Conservation (phyloP, 2,113 vertebrate species). For the Ramphastos sulfuratus region DNA sequence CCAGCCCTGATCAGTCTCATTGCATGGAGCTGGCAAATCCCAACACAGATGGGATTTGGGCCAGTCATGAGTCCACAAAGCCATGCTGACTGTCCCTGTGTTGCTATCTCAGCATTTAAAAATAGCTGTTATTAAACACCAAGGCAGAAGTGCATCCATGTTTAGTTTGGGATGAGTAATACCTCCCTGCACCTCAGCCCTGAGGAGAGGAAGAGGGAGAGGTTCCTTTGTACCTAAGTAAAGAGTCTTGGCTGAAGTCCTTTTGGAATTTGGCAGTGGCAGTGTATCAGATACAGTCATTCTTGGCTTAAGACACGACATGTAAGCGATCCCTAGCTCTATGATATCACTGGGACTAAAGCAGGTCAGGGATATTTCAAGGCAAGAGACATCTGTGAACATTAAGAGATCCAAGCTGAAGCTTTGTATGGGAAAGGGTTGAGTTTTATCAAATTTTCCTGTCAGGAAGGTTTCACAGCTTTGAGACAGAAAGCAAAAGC, state of each 20-base stretch:
- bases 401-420: background rate
- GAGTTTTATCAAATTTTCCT: background rate
- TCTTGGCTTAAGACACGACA: constrained; percentile 26
- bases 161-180: constrained; percentile 38
- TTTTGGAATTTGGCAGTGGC: background rate
- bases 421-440: background rate
- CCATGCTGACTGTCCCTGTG: background rate
- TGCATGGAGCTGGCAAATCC: background rate
- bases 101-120: background rate
- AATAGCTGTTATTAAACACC: constrained; percentile 13
- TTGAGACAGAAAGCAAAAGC: background rate
- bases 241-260: constrained; percentile 4
- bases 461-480: background rate
- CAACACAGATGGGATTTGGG: background rate
- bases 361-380: constrained; percentile 51
- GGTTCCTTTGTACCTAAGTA: constrained; percentile 11
- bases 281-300: background rate
- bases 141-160: background rate
- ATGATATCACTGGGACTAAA: constrained; percentile 9
- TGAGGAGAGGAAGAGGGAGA: constrained; percentile 3
- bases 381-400: background rate
- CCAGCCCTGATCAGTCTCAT: background rate
- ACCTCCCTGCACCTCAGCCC: background rate
- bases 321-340: constrained; percentile 2
- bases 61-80: constrained; percentile 13